Evolutionary conservation across 2,113 vertebrate species (phyloP).

Genomic region (Cyprinodon tularosa): DNA sequence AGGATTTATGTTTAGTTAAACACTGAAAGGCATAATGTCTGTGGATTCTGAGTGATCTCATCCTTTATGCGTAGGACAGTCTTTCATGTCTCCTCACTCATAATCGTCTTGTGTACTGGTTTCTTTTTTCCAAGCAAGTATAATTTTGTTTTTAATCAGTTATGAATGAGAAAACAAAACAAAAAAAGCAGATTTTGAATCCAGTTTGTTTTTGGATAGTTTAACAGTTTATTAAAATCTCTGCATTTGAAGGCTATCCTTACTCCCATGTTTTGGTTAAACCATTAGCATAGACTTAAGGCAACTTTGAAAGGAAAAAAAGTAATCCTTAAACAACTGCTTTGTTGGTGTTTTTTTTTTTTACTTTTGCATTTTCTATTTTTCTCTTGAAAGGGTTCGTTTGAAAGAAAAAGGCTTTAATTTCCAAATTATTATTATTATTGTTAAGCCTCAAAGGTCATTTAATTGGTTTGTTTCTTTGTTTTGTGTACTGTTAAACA

Average conservation of each 20-base stretch:
- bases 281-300: background rate
- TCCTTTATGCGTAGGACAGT: constrained; percentile 16
- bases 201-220: constrained; percentile 38
- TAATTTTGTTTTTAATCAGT: background rate
- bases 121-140: constrained; percentile 25
- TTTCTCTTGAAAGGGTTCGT: background rate
- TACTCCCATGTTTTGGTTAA: background rate
- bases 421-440: too few relatives aligned
- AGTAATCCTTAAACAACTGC: background rate
- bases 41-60: constrained; percentile 32
- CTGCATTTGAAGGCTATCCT: background rate
- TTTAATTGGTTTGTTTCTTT: background rate
- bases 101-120: constrained; percentile 9
- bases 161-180: too few relatives aligned
- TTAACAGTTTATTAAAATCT: constrained; percentile 31
- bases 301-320: background rate
- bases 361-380: background rate
- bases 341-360: background rate
- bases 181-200: background rate
- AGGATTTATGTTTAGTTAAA: constrained; percentile 22
- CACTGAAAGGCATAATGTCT: constrained; percentile 6
- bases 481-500: background rate
- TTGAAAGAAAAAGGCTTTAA: too few relatives aligned
- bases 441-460: too few relatives aligned
- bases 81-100: background rate